Base-by-base conservation (phyloP, 2,888 invertebrate genomes). In the Aphelenchoides bicaudatus region DNA sequence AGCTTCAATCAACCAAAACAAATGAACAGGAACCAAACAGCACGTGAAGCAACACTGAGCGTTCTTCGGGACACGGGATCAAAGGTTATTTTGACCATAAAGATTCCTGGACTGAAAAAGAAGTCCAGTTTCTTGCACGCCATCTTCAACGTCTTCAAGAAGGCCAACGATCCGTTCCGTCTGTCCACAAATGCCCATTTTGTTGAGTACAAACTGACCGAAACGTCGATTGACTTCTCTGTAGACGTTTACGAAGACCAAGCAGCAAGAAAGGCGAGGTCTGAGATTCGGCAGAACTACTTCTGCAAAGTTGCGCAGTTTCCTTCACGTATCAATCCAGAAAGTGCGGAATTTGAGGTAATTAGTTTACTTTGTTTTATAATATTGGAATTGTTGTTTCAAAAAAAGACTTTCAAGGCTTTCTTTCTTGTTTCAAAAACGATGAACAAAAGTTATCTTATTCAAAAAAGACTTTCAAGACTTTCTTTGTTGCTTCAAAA, bases 331-430 rank as follows among this genome's bases (percentile, higher is more conserved):
- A 66, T 76, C 28, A 78, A 75, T 54, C 70, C 77, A 10, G 77
- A 76, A 27, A 78, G 77, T 55, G 76, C 74, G 4, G 71, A 71
- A 49, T 76, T 78, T 55, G 73, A 76, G 70, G 76, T 72, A 23
- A 49, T 19, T 43, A 10, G 16, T 19, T n/a, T 8, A n/a, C 43
- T 43, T 13, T 34, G 16, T 5, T 38, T 37, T 4, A 10, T 56
- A 5, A 52, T n/a, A n/a, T n/a, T n/a, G n/a, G n/a, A n/a, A 28
- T 27, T 28, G 10, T 27, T 10, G 1, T 25, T 56, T 19, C n/a
- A 5, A 1, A 4, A 1, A 23, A n/a, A 2, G 21, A 16, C 13
- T 8, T 19, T 43, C 10, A 43, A 21, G 19, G 54, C 19, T 27
- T 53, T 52, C 27, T 5, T 19, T 25, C 19, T 39, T 38, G 25